Evolutionary conservation across 2,113 vertebrate species (phyloP).

Genomic region (Chroicocephalus ridibundus): DNA sequence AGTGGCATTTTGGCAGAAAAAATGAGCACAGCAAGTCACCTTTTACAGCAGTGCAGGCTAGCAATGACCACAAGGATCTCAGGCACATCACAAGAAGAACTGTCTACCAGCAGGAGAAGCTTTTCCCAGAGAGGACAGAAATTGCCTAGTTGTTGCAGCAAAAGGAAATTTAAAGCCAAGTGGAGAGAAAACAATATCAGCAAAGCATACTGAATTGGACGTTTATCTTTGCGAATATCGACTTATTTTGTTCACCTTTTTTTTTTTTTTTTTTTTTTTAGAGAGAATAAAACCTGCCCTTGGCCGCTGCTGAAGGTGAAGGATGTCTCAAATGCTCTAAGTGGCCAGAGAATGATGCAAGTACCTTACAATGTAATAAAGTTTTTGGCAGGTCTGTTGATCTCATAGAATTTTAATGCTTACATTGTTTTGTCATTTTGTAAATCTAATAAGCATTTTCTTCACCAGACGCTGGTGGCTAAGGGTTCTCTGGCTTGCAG

Average conservation of each 20-base stretch:
- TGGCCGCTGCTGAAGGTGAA: background rate
- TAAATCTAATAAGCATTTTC: background rate
- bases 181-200: background rate
- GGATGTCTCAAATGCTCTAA: background rate
- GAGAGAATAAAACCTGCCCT: background rate
- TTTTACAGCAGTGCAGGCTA: background rate
- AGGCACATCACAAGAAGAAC: background rate
- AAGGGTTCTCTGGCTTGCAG: background rate
- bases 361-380: background rate
- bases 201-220: background rate
- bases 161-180: background rate
- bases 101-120: background rate
- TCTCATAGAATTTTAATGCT: background rate
- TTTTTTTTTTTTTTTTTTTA: background rate
- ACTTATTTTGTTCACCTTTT: background rate
- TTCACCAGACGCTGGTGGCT: background rate
- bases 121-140: background rate
- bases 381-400: background rate
- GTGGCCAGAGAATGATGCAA: background rate
- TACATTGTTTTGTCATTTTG: background rate
- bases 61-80: background rate
- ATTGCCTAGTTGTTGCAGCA: background rate
- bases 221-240: background rate
- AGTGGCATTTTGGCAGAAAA: background rate
- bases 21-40: fast-evolving